Evolutionary conservation across 2,888 invertebrate genomes (phyloP), one percentile per base, ranked within the genome.

Genomic region (Pyrgus malvae): DNA sequence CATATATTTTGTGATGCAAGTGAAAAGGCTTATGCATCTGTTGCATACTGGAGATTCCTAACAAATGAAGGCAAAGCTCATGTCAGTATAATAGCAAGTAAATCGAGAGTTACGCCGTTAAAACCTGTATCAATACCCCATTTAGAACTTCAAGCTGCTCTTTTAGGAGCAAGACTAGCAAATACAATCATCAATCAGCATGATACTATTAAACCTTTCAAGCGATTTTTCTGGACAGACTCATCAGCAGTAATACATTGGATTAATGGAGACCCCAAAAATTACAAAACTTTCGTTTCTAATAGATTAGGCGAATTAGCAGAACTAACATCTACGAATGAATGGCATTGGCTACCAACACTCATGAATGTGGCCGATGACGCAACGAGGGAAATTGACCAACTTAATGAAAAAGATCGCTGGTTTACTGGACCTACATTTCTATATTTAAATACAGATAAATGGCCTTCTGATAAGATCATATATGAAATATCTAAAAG

Each of bases 251-350:
- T 55, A 5, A 33, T 61, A 9, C 14, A 45, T 0, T 61, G 61
- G 61, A 7, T 61, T 6, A 19, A 48, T 3, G n/a, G 54, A 0
- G 57, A 46, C 0, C 55, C 51, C 2, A 23, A 56, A 0, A 17
- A 16, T 4, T 57, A 40, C 42, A 56, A 55, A n/a, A 9, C 56
- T 0, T 61, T 58, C 31, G 61, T 61, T 3, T 59, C 59, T 0
- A 55, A 59, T 29, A 8, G 58, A 4, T n/a, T 62, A 2, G 57
- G 49, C 3, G 61, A 61, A 37, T 53, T 57, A 2, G 48, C 46
- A 17, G 53, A 57, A 8, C 21, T 4, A 6, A 57, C 51, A 1
- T n/a, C 9, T 1, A 8, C 27, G 4, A 8, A 27, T 3, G 27
- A 27, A 2, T 27, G 27, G 27, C 27, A n/a, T 8, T 27, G 27